Base-by-base conservation (phyloP, 2,113 vertebrate species). In the Caretta caretta region DNA sequence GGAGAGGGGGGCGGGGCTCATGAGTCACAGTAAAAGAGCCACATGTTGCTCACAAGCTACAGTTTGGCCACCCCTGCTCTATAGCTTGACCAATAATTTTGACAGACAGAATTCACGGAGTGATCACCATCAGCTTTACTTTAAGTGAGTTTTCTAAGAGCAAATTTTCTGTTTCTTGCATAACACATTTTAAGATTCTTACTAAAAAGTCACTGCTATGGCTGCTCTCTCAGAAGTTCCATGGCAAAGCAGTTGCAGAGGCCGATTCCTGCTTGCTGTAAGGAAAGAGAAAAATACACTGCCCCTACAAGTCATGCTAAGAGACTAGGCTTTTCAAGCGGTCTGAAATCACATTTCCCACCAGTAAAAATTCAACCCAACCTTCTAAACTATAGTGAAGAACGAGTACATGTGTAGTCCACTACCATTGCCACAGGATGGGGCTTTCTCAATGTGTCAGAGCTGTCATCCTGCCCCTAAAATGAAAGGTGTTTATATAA, bases 261-360 rank as follows among this genome's bases (percentile, higher is more conserved):
- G 42, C 38, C 54, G 56, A 5, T 51, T 29, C 38, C 51, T 12
- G 29, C 38, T 51, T 84, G 62, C 42, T 89, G 51, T 90, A 88
- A 89, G 90, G 90, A 94, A 96, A 87, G 1, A 42, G 82, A 80
- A 96, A 93, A 96, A 25, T 49, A 94, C 82, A 80, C 1, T 0
- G 35, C 87, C 54, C 82, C 90, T n/a, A 94, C 72, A 78, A 88
- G 50, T 82, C 50, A 69, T 24, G 13, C 10, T 51, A 72, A 84
- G 65, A 8, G 29, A 69, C 31, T 51, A 90, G 42, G 69, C 87
- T 90, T 94, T 76, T 84, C 0, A 86, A 83, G 78, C 51, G 1
- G 83, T 93, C 84, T 95, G 87, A 72, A 95, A 91, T 29, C 56
- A 8, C 27, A 62, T 46, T 92, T 93, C 62, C 86, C 76, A 86